Conservation (phyloP, 92 coral and sea anemone species). For the Epizoanthus rinbou region DNA sequence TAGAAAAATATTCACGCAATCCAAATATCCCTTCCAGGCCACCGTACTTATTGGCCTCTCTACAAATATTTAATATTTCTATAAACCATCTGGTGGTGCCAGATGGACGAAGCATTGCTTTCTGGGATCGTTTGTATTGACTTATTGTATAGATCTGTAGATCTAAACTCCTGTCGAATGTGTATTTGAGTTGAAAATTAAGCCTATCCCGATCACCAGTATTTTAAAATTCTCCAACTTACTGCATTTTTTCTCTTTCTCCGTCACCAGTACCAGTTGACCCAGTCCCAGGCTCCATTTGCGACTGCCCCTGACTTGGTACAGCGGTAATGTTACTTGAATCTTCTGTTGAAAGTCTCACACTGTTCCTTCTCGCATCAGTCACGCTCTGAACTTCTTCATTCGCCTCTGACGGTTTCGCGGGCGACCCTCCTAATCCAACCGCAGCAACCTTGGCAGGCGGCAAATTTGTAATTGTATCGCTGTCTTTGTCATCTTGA, state of each 20-base stretch:
- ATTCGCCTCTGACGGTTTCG: slow-evolving; percentile 27
- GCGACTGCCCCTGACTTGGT: slow-evolving; percentile 30
- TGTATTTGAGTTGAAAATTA: no score
- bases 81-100: no score
- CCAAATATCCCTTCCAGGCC: no score
- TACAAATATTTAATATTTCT: no score
- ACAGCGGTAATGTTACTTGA: slow-evolving; percentile 9
- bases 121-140: no score
- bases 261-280: slow-evolving; percentile 44
- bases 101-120: no score
- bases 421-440: neutral
- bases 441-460: slow-evolving; percentile 59
- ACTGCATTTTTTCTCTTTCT: slow-evolving; percentile 91
- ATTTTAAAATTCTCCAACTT: slow-evolving; percentile 24
- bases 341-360: slow-evolving; percentile 26
- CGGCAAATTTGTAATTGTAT: slow-evolving; percentile 43
- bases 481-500: slow-evolving; percentile 15
- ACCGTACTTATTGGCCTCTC: no score
- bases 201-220: no score
- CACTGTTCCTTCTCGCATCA: slow-evolving; percentile 29
- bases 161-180: no score
- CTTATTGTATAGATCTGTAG: no score
- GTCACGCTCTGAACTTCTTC: slow-evolving; percentile 43
- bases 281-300: slow-evolving; percentile 23
- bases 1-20: no score